A percentile compares a stretch with the other conserved stretches of the same genome.
These are phyloP conservation scores for Indri indri DNA, from an alignment of 2,113 vertebrate genomes.

Conservation along the genomic window DNA sequence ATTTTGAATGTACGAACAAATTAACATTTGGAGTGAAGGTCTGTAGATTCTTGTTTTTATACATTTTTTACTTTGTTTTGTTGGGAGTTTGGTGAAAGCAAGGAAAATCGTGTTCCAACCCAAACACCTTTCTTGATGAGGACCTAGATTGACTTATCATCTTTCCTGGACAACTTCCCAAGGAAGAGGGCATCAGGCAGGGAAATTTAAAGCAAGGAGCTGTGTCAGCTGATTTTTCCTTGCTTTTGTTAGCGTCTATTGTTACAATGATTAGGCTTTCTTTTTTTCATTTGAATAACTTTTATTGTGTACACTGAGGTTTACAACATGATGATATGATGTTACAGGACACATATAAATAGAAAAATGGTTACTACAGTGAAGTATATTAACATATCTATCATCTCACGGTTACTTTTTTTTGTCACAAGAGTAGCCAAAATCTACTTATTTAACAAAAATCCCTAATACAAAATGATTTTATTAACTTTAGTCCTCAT, in stretches of 20 bases:
- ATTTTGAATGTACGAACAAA: neutral
- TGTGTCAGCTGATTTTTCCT: neutral
- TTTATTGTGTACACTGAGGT: neutral
- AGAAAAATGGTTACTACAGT: neutral
- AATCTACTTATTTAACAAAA: neutral
- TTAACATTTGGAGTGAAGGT: neutral
- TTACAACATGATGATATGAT: neutral
- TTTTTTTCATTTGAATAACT: neutral
- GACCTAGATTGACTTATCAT: slow-evolving; percentile 12
- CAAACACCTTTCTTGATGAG: slow-evolving; percentile 5
- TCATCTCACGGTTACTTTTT: neutral
- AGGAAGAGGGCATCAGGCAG: neutral
- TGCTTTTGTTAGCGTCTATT: neutral
- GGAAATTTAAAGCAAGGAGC: slow-evolving; percentile 12
- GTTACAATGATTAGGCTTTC: neutral
- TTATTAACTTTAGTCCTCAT: neutral
- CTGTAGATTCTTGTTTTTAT: neutral
- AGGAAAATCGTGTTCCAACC: neutral
- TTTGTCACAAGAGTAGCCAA: neutral
- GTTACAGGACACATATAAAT: neutral
- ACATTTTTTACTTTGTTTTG: neutral
- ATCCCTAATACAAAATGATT: neutral
- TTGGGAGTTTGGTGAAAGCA: neutral
- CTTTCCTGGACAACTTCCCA: slow-evolving; percentile 28
- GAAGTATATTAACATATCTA: neutral